Evolutionary conservation across 1,140 invertebrate genomes (phyloP), one percentile per base, ranked within the genome.

Genomic region (Drosophila pallidifrons): DNA sequence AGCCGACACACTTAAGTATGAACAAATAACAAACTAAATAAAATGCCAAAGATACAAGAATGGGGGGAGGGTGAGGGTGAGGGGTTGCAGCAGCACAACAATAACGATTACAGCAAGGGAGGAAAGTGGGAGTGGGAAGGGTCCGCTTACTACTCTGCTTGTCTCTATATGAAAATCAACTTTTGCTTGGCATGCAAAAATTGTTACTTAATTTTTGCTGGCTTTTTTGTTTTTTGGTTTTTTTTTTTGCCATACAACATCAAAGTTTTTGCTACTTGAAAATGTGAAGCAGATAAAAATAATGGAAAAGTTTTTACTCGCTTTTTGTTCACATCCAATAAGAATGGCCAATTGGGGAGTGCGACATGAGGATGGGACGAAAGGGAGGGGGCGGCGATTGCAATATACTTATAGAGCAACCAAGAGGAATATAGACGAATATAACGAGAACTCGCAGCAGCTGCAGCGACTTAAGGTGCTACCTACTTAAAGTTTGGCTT

Each of bases 11-110:
- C 83, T 88, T 88, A 88, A 88, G 83, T 88, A 87, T 82, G 83
- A 83, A 88, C 83, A 88, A 88, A 88, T 88, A 88, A 88, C 73
- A 88, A 88, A 88, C 83, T 88, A 88, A 88, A 88, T 88, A 88
- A 88, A 88, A 88, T 75, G 79, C 59, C 76, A 83, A 67, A 82
- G 82, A 86, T 74, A 86, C 65, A 69, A 86, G 55, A 75, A 52
- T 65, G 55, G 57, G 55, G 20, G 66, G 54, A 15, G 16, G 38
- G 25, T 8, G 35, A 8, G 20, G 20, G 20, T 38, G 11, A 70
- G 54, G 73, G 76, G 79, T 65, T 65, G 32, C 41, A 46, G 28
- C 41, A 52, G 10, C 47, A 54, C 73, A 77, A 73, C 79, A 86
- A 81, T 71, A 81, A 85, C 81, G 65, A 76, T 80, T 67, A 71